Base-by-base conservation (phyloP, 2,113 vertebrate species). In the Ifrita kowaldi region DNA sequence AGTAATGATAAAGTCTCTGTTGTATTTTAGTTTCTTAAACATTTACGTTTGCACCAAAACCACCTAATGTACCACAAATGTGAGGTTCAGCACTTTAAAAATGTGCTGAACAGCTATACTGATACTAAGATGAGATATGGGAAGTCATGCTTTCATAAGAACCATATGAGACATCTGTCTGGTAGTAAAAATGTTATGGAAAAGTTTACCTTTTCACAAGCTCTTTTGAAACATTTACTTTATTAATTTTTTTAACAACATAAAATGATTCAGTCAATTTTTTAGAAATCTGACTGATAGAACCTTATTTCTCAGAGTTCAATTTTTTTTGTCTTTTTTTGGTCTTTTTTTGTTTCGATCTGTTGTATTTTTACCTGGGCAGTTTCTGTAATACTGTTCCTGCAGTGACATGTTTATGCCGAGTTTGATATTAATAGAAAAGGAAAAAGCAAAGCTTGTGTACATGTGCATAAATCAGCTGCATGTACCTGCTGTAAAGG, bases 131-230 rank as follows among this genome's bases (percentile, higher is more conserved):
- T 68, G 44, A 75, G 16, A 8, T 49, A 13, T 11, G 6, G 26
- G 26, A 76, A 65, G 57, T 52, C 14, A 30, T 3, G 4, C 37
- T 76, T 77, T 84, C 1, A 0, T 35, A 47, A 24, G 16, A 52
- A 26, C 12, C 64, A 2, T 13, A 20, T 23, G 33, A 84, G 27
- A 35, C 2, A 14, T 70, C n/a, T 69, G 16, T 87, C 49, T 18
- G 11, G 8, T 39, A 21, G 33, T 82, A 75, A 62, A 87, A 79
- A 11, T 15, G 0, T 2, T 1, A 0, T 10, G 3, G 1, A 23
- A 55, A 88, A 50, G 26, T 17, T 62, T 47, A 6, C 33, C 16
- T 68, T 93, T 79, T 22, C 22, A 3, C 35, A 68, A 47, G 11
- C 27, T n/a, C 10, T 68, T 76, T 13, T 87, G 39, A 77, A 83